These are phyloP conservation scores for Neostethus bicornis DNA, from an alignment of 2,797 vertebrate genomes.

Conservation along the genomic window DNA sequence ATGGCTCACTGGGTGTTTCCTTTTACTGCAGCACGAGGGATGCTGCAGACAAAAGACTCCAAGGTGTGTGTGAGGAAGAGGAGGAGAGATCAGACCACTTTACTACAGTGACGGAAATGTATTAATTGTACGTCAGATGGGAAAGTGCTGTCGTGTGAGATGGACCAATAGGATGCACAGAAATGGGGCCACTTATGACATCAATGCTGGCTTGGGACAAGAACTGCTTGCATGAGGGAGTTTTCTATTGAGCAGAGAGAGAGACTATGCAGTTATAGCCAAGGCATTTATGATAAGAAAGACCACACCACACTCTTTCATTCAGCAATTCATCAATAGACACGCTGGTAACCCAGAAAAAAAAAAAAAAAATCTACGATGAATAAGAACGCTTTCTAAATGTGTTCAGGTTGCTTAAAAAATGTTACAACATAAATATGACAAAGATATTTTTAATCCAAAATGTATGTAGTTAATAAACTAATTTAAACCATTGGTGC, in stretches of 20 bases:
- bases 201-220: constrained; percentile 70
- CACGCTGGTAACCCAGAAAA: constrained; percentile 5
- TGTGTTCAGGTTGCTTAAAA: background rate
- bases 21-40: constrained; percentile 54
- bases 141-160: constrained; percentile 55
- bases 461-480: background rate
- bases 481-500: background rate
- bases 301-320: constrained; percentile 22
- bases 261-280: constrained; percentile 56
- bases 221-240: constrained; percentile 70
- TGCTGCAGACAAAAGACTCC: constrained; percentile 30
- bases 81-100: constrained; percentile 57
- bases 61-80: constrained; percentile 22
- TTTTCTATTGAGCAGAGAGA: constrained; percentile 71
- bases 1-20: constrained; percentile 55
- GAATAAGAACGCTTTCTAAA: constrained; percentile 1
- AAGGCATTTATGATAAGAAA: constrained; percentile 40
- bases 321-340: constrained; percentile 13
- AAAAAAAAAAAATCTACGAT: background rate
- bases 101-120: constrained; percentile 67
- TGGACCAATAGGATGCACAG: constrained; percentile 65
- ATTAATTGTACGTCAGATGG: constrained; percentile 67
- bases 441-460: too few relatives aligned
- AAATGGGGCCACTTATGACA: constrained; percentile 78
- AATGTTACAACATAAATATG: background rate